phyloP scores from a whole-genome alignment of 2,888 invertebrate species.

The Pammene aurita region DNA sequence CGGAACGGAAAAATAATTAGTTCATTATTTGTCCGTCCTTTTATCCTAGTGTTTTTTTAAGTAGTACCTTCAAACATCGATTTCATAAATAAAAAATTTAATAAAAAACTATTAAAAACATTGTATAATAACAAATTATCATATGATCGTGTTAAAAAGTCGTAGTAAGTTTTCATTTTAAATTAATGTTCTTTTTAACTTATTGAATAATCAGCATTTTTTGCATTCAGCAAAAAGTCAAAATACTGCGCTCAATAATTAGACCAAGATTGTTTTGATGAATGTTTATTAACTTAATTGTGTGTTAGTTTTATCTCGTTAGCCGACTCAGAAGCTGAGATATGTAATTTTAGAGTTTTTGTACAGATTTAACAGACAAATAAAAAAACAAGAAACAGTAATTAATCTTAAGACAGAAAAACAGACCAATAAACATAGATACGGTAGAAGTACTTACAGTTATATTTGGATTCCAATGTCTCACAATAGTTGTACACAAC shows the following conservation, averaged over 20 bases:
- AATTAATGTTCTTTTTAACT: too few relatives aligned
- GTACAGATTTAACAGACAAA: constrained; percentile 1
- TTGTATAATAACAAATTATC: too few relatives aligned
- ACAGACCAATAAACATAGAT: too few relatives aligned
- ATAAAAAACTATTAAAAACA: too few relatives aligned
- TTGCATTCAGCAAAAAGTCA: neutral
- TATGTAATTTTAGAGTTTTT: constrained; percentile 18
- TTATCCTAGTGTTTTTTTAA: too few relatives aligned
- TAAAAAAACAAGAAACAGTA: neutral
- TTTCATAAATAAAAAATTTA: too few relatives aligned
- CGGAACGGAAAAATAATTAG: too few relatives aligned
- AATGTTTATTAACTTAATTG: constrained; percentile 26
- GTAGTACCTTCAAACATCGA: too few relatives aligned
- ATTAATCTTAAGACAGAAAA: neutral
- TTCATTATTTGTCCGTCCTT: too few relatives aligned
- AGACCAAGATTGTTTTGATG: neutral
- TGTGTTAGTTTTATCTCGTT: constrained; percentile 24
- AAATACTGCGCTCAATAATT: constrained; percentile 7
- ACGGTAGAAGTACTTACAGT: constrained; percentile 23
- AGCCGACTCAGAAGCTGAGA: neutral
- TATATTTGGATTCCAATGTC: constrained; percentile 21
- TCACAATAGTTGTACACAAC: constrained; percentile 27
- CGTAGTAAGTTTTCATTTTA: too few relatives aligned
- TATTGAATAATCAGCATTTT: too few relatives aligned
- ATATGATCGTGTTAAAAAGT: too few relatives aligned